These are phyloP conservation scores for Pseudomyrmex flavicornis DNA, from an alignment of 1,140 invertebrate species.

Conservation along the genomic window DNA sequence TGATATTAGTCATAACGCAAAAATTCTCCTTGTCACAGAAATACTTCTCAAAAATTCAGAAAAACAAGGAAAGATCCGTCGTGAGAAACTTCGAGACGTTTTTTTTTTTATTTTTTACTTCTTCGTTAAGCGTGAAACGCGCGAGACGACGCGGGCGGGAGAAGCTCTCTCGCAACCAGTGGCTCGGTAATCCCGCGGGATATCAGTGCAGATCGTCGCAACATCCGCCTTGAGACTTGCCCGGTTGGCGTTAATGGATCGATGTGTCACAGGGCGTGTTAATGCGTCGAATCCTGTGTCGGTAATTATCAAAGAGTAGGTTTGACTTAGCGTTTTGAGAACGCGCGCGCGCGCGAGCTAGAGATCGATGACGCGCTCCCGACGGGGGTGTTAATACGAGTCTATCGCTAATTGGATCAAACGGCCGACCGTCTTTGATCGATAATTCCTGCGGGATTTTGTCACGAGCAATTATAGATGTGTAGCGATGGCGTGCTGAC, in stretches of 20 bases:
- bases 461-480: constrained; percentile 71
- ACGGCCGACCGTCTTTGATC: constrained; percentile 62
- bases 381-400: constrained; percentile 24
- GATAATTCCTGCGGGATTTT: constrained; percentile 64
- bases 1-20: not conserved
- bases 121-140: constrained; percentile 32
- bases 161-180: not conserved
- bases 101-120: not conserved
- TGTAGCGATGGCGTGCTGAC: constrained; percentile 25
- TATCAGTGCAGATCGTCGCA: constrained; percentile 45
- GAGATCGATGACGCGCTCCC: constrained; percentile 48
- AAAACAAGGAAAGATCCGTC: not conserved
- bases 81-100: not conserved
- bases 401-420: constrained; percentile 71
- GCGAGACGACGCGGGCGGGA: not conserved
- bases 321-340: constrained; percentile 26
- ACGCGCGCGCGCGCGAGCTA: constrained; percentile 6
- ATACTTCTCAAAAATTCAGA: not conserved
- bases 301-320: constrained; percentile 70
- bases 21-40: constrained; percentile 5
- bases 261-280: constrained; percentile 52
- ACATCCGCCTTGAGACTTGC: constrained; percentile 56
- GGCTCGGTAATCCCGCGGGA: constrained; percentile 39
- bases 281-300: constrained; percentile 51
- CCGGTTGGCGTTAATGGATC: constrained; percentile 65